These are phyloP conservation scores for Drosophila ogumai DNA, from an alignment of 1,140 invertebrate genomes.

Conservation along the genomic window DNA sequence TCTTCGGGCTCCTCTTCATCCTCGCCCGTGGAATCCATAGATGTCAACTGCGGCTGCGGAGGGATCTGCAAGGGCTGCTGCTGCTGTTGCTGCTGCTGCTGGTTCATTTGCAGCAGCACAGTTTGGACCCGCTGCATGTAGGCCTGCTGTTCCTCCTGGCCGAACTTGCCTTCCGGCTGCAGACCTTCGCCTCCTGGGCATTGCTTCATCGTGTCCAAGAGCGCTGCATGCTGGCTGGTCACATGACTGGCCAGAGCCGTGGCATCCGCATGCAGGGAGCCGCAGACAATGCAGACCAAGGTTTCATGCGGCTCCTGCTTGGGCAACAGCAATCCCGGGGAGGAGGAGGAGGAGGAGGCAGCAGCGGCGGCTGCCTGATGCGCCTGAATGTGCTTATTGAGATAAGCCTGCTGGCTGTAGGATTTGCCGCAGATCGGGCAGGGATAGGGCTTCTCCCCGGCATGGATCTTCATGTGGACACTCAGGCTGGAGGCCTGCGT, in stretches of 20 bases:
- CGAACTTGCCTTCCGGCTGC: constrained; percentile 40
- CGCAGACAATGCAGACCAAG: constrained; percentile 78
- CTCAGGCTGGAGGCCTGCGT: constrained; percentile 87
- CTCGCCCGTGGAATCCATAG: constrained; percentile 67
- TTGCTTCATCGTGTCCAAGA: constrained; percentile 72
- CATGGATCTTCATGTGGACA: constrained; percentile 88
- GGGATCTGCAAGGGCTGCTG: not conserved
- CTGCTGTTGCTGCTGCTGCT: constrained; percentile 56
- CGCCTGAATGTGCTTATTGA: constrained; percentile 81
- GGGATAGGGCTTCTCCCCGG: constrained; percentile 81
- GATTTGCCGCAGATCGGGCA: constrained; percentile 81
- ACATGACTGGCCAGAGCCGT: constrained; percentile 74
- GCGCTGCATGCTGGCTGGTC: constrained; percentile 68
- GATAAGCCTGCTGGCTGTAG: constrained; percentile 84
- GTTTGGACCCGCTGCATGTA: constrained; percentile 71
- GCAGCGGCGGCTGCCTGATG: constrained; percentile 50
- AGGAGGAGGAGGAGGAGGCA: not conserved
- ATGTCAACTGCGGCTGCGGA: constrained; percentile 11
- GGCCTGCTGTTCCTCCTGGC: constrained; percentile 59
- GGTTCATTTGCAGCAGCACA: constrained; percentile 71
- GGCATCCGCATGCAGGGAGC: constrained; percentile 73
- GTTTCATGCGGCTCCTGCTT: constrained; percentile 58
- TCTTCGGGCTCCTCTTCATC: constrained; percentile 54
- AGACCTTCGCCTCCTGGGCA: not conserved
- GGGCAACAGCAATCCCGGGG: not conserved